Evolutionary conservation across 2,113 vertebrate genomes (phyloP), one percentile per base, ranked within the genome.

Genomic region (Rattus rattus): DNA sequence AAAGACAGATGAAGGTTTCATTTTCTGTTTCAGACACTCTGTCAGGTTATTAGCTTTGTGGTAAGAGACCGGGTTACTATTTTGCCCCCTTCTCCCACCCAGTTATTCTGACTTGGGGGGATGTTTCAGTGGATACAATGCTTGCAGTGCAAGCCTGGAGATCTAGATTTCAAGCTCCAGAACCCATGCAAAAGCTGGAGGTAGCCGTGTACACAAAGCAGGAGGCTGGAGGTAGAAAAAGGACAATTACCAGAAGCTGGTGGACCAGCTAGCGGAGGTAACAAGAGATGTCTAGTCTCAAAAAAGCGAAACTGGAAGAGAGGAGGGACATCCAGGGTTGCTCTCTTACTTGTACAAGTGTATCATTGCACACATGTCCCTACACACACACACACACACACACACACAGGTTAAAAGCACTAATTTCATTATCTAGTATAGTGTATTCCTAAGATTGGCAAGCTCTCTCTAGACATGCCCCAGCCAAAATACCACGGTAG

Each of bases 401-500:
- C 20, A 59, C 54, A 75, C 72, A 75, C 72, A 72, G 39, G 5
- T 76, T 47, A 26, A 67, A 88, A 97, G 59, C 47, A n/a, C 36
- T 83, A 65, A 94, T 86, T 81, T 92, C 4, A 59, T 93, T 84
- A 94, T 59, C 52, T 59, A 69, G 86, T 39, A 72, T 11, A 20
- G 33, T 36, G 28, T 54, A 94, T 10, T 16, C 5, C 10, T 67
- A 89, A 90, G 83, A 59, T 49, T 85, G 94, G 79, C 72, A 96
- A 96, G 91, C 91, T 97, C 93, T 96, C 49, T 96, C 90, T 95
- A 95, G 88, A 96, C 97, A 97, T 77, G 92, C 69, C 59, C 36
- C 70, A 92, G 89, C 87, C 52, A 54, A 97, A 90, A 80, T 90
- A 76, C 43, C 16, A 52, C 61, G 11, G 67, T 81, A 52, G 85